A percentile compares a stretch with the other conserved stretches of the same genome.
These are phyloP conservation scores for Brevipalpus yothersi DNA, from an alignment of 1,140 invertebrate genomes.

Conservation along the genomic window DNA sequence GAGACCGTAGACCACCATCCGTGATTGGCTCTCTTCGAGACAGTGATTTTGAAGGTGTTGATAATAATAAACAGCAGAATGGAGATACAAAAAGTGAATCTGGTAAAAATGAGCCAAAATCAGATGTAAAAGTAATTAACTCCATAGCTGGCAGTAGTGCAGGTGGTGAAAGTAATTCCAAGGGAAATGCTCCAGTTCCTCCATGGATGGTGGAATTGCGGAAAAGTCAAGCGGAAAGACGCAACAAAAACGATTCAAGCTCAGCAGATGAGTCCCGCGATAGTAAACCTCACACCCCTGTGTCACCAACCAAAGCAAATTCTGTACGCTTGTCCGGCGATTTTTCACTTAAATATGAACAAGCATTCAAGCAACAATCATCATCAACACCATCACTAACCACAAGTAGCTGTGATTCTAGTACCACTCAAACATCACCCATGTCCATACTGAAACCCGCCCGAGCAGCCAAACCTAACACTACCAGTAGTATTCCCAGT, in stretches of 20 bases:
- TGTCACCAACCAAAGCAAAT: background rate
- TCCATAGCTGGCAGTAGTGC: background rate
- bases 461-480: background rate
- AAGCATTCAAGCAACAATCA: background rate
- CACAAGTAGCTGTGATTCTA: background rate
- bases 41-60: background rate
- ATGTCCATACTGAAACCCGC: background rate
- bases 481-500: background rate
- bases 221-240: background rate
- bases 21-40: background rate
- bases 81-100: background rate
- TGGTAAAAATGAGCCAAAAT: no score
- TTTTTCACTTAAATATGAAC: background rate
- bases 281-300: background rate
- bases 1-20: background rate
- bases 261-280: background rate
- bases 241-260: background rate
- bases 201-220: constrained; percentile 1
- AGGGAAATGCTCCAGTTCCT: background rate
- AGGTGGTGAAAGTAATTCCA: background rate
- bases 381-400: background rate
- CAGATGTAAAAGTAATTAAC: background rate
- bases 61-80: background rate
- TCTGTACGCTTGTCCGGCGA: background rate
- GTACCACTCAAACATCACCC: background rate